Evolutionary conservation across 2,113 vertebrate species (phyloP).

Genomic region (Austrofundulus limnaeus): DNA sequence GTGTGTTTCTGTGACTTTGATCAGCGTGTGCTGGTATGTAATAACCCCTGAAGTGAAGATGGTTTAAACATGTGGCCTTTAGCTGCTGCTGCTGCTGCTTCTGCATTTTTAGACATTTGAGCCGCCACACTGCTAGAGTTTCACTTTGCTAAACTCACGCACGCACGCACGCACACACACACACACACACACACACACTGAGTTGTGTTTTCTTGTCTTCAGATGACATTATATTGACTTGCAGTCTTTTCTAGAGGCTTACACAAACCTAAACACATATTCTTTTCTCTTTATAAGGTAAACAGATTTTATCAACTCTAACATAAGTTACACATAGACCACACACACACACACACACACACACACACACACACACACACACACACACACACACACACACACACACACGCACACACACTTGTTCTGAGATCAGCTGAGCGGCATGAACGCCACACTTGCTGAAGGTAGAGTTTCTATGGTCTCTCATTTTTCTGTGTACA

Average conservation of each 20-base stretch:
- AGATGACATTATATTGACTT: not conserved
- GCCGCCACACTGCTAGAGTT: constrained; percentile 67
- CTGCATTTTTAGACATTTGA: constrained; percentile 76
- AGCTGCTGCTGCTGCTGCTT: constrained; percentile 50
- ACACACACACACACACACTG: constrained; percentile 9
- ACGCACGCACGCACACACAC: constrained; percentile 12
- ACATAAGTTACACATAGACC: no score
- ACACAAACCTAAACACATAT: not conserved
- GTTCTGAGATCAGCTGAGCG: constrained; percentile 59
- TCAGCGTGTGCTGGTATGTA: constrained; percentile 20
- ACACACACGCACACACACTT: constrained; percentile 45
- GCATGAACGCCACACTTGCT: constrained; percentile 55
- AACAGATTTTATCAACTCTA: no score
- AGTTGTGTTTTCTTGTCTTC: not conserved
- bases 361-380: constrained; percentile 18
- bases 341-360: no score
- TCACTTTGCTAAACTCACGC: constrained; percentile 56
- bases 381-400: constrained; percentile 13
- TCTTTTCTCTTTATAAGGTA: not conserved
- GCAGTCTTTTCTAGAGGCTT: not conserved
- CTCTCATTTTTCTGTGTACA: constrained; percentile 17
- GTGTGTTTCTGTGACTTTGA: constrained; percentile 1
- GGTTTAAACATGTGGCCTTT: constrained; percentile 66
- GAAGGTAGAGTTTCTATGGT: constrained; percentile 50
- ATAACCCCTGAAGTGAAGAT: constrained; percentile 43